These are phyloP conservation scores for Phalacrocorax aristotelis DNA, from an alignment of 2,113 vertebrate species.

Conservation along the genomic window DNA sequence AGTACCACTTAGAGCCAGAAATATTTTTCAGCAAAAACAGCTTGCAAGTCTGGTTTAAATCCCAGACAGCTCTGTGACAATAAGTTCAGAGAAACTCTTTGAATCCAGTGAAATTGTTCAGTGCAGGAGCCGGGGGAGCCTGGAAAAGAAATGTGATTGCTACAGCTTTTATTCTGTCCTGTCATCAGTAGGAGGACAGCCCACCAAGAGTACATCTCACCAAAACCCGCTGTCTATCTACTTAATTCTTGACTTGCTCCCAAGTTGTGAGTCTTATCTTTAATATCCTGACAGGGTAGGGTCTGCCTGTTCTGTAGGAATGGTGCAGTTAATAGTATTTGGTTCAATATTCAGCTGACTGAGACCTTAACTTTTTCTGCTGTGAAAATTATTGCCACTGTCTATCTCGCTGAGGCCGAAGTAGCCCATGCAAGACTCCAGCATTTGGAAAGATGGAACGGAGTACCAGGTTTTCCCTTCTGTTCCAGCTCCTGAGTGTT, in stretches of 20 bases:
- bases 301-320: background rate
- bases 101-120: background rate
- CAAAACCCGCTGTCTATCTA: background rate
- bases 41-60: background rate
- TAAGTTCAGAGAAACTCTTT: conserved; percentile 5
- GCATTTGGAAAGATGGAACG: background rate
- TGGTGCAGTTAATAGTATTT: background rate
- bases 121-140: background rate
- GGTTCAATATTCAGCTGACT: background rate
- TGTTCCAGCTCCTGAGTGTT: background rate
- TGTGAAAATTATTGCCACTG: background rate
- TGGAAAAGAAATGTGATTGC: background rate
- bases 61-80: background rate
- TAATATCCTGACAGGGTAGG: background rate
- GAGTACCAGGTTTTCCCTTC: background rate
- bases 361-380: background rate
- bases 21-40: conserved; percentile 10
- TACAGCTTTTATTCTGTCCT: background rate
- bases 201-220: background rate
- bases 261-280: background rate
- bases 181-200: background rate
- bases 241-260: background rate
- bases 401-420: background rate
- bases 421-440: background rate
- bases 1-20: conserved; percentile 35